Base-by-base conservation (phyloP, 2,113 vertebrate species). In the Malurus cyaneus region DNA sequence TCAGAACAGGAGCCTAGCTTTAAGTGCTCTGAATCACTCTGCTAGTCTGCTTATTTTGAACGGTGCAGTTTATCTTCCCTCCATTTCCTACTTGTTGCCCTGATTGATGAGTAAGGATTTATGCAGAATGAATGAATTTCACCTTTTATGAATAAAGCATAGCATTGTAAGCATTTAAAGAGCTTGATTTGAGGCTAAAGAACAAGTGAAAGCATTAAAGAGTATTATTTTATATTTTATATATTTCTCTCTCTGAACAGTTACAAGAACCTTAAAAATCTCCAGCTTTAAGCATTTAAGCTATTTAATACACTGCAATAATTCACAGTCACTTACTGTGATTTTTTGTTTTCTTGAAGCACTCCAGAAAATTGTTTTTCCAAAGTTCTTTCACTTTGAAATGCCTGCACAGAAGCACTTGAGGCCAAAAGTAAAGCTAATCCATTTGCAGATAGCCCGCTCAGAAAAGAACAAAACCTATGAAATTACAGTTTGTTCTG, bases 81-180 rank as follows among this genome's bases (percentile, higher is more conserved):
- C 44, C 41, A 29, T 94, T 86, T 89, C 87, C 47, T 73, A 82
- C 85, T 93, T 83, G 32, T 67, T 96, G 76, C 82, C 60, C 52
- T 88, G 76, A 96, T 29, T 85, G 85, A 90, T 95, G 92, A 90
- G 62, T 85, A 67, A 95, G 72, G 74, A 71, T 88, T 96, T 93
- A 86, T 88, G 64, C 47, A 86, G 60, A 92, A 89, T 95, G 91
- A 95, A 82, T 92, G 88, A 67, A 80, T 83, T 88, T 92, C 74
- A 88, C 82, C 81, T 93, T 94, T 92, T 83, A 52, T 90, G 89
- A 96, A 94, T 92, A 96, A 82, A 83, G 80, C 17, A 70, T 53
- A 64, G 9, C 60, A 80, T 20, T 83, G 56, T 67, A 59, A 92
- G 71, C 2, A 86, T 88, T 86, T 92, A 39, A 42, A 92, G n/a